Conservation (phyloP, 2,888 invertebrate genomes). For the Hesperia comma region DNA sequence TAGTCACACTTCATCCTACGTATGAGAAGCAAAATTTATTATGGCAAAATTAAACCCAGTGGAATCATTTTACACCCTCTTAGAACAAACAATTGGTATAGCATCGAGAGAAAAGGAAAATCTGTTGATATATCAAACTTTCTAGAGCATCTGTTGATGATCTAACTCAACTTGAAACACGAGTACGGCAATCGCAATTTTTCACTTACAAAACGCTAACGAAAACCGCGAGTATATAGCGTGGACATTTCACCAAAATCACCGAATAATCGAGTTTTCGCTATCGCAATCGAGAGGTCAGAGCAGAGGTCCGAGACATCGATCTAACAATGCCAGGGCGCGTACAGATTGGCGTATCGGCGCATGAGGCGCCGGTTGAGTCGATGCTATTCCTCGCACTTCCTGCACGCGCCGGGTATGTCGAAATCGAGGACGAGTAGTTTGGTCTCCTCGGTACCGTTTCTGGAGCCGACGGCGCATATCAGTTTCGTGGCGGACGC, state of each 20-base stretch:
- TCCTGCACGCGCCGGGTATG: conserved; percentile 88
- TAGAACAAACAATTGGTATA: too few relatives aligned
- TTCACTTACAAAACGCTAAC: not conserved
- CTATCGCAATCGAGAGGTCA: not conserved
- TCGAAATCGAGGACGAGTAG: conserved; percentile 98
- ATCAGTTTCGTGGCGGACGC: conserved; percentile 98
- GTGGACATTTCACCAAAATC: not conserved
- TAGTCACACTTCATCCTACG: too few relatives aligned
- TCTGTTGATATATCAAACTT: too few relatives aligned
- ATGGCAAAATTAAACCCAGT: too few relatives aligned
- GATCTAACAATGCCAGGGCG: conserved; percentile 72
- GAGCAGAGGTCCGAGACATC: not conserved
- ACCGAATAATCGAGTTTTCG: not conserved
- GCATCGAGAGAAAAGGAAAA: too few relatives aligned
- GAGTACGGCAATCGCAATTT: not conserved
- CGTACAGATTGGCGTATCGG: conserved; percentile 75
- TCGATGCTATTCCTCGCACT: conserved; percentile 82
- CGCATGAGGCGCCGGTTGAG: conserved; percentile 76
- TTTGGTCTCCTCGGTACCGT: conserved; percentile 99
- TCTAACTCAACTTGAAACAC: too few relatives aligned
- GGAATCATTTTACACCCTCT: too few relatives aligned
- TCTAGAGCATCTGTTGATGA: too few relatives aligned
- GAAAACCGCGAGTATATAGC: not conserved
- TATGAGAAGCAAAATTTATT: too few relatives aligned
- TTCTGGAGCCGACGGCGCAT: conserved; percentile 99